phyloP scores from a whole-genome alignment of 2,113 vertebrate genomes.

The Sinocyclocheilus rhinocerous region DNA sequence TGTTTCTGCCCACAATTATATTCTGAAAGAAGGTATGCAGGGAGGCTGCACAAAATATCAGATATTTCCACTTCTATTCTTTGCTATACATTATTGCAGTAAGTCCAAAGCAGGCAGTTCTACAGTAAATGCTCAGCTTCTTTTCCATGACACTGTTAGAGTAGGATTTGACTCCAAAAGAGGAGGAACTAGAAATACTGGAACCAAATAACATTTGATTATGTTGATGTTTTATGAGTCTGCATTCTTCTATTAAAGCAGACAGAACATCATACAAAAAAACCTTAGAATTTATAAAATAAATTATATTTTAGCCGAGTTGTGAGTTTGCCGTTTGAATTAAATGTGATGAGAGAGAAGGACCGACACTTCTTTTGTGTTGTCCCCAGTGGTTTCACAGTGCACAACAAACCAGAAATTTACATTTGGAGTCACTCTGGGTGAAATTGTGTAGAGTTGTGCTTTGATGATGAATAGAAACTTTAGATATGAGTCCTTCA shows the following conservation, averaged over 20 bases:
- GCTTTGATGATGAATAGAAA: background rate
- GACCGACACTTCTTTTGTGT: background rate
- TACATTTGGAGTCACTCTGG: background rate
- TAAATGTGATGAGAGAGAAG: background rate
- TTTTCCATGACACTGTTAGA: background rate
- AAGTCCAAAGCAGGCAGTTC: background rate
- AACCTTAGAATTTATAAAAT: background rate
- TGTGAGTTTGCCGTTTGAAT: background rate
- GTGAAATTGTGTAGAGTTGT: constrained; percentile 8
- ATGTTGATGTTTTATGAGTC: too few species aligned
- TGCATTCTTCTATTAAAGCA: background rate
- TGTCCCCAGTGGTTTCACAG: background rate
- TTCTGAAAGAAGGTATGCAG: background rate
- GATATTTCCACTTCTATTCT: background rate
- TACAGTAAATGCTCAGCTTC: background rate
- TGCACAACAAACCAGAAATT: background rate
- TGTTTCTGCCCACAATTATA: background rate
- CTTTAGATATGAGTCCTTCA: background rate
- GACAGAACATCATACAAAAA: background rate
- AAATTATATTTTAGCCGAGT: background rate
- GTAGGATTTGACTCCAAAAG: background rate
- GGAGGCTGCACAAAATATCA: background rate
- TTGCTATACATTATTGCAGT: too few species aligned
- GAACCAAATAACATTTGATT: too few species aligned
- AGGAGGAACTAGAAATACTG: background rate